Conservation (phyloP, 2,797 vertebrate species). For the Xenentodon cancila region DNA sequence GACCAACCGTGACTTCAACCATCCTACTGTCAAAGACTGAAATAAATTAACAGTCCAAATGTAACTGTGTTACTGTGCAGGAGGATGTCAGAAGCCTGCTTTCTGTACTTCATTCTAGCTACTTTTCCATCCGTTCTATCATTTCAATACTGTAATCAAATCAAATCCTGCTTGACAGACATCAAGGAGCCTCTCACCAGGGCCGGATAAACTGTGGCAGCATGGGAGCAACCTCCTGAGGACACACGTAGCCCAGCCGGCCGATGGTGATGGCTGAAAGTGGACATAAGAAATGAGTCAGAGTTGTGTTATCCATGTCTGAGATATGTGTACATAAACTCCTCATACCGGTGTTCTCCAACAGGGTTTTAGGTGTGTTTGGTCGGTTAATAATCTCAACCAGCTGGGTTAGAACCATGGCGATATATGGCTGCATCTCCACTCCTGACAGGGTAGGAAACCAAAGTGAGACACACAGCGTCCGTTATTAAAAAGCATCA, state of each 20-base stretch:
- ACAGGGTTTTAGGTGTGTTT: slow-evolving; percentile 93
- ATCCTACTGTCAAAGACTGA: too few relatives aligned
- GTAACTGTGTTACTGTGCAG: too few relatives aligned
- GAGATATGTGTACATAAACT: not conserved
- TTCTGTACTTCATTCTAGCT: too few relatives aligned
- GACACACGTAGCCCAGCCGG: slow-evolving; percentile 92
- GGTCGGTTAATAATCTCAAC: slow-evolving; percentile 96
- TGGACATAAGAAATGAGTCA: slow-evolving; percentile 14
- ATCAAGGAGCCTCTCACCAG: slow-evolving; percentile 80
- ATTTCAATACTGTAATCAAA: too few relatives aligned
- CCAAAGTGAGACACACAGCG: not conserved
- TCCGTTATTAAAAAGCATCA: slow-evolving; percentile 13
- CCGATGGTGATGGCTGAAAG: slow-evolving; percentile 92
- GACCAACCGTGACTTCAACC: too few relatives aligned
- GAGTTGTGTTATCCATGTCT: not conserved
- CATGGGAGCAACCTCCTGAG: slow-evolving; percentile 94
- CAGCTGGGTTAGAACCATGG: slow-evolving; percentile 91
- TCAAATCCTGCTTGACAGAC: too few relatives aligned
- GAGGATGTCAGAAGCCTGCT: too few relatives aligned
- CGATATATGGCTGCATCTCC: slow-evolving; percentile 95
- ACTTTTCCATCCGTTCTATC: too few relatives aligned
- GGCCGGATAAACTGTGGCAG: slow-evolving; percentile 94
- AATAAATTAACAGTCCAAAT: too few relatives aligned
- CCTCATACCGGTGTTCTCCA: slow-evolving; percentile 90
- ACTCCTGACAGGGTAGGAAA: slow-evolving; percentile 78